Base-by-base conservation (phyloP, 1,140 invertebrate genomes). In the Macrobrachium rosenbergii region DNA sequence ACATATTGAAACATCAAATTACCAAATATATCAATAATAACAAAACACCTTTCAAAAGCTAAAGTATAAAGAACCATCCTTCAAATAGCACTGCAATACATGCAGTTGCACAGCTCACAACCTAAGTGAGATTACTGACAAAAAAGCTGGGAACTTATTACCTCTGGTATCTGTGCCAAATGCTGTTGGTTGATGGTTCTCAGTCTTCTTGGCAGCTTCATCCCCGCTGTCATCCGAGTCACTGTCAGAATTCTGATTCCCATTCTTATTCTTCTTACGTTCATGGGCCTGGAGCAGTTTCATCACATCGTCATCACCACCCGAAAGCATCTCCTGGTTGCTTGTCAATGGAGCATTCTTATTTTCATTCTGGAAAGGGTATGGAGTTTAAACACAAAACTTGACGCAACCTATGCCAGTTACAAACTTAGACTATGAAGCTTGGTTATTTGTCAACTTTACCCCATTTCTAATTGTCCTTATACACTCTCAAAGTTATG, bases 141-240 rank as follows among this genome's bases (percentile, higher is more conserved):
- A n/a, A 19, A 72, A 67, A 19, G 17, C 8, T n/a, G 1, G 16
- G 11, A 8, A 52, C 17, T 17, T 76, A 28, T 63, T 64, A 83
- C 82, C 73, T 63, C 63, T 76, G 11, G 59, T 14, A 23, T 83
- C 72, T 19, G 72, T 23, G n/a, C 72, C 72, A 83, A 76, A 83
- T 17, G 64, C 67, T 19, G 21, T 23, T 60, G 72, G 19, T 23
- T 21, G 62, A 11, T 60, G 21, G 12, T 14, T 28, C 60, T 52
- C 37, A 12, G n/a, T 83, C 23, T 77, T 77, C 17, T 77, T 82
- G 58, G 67, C 76, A 52, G 78, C 62, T 21, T 88, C 89, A 43
- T 89, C 85, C 23, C 75, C 88, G 43, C 85, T 88, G 69, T 89
- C 89, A 79, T 89, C 89, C 16, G 85, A 88, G 69, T 89, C 89